Percentiles rank a stretch among this genome's conserved stretches.
Conservation (phyloP, 2,888 invertebrate genomes). For the Trypoxylon attenuatum region DNA sequence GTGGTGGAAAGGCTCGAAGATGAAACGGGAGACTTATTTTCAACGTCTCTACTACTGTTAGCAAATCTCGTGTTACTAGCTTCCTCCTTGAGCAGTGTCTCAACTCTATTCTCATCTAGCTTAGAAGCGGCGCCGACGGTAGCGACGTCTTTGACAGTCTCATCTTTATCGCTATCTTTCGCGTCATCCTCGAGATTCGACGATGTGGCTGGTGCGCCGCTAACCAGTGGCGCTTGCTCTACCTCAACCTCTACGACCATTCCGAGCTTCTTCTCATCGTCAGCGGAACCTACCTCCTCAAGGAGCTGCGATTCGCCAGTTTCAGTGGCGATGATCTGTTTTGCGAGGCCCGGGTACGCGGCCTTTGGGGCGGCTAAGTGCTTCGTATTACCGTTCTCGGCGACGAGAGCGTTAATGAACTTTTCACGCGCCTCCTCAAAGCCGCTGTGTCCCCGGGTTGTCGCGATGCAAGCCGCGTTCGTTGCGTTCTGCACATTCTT, state of each 20-base stretch:
- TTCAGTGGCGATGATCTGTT: conserved; percentile 79
- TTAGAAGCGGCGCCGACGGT: conserved; percentile 1
- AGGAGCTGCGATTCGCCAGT: conserved; percentile 66
- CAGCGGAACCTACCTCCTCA: conserved; percentile 65
- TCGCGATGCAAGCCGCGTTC: conserved; percentile 26
- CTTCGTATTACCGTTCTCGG: conserved; percentile 62
- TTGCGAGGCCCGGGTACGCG: conserved; percentile 83
- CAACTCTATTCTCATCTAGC: background rate
- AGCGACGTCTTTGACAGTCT: background rate
- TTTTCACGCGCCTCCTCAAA: conserved; percentile 64
- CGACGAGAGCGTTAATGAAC: conserved; percentile 63
- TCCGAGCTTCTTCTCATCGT: conserved; percentile 43
- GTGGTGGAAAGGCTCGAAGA: conserved; percentile 19
- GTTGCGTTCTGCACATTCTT: conserved; percentile 61
- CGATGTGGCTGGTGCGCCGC: conserved; percentile 15
- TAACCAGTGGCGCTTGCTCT: conserved; percentile 16
- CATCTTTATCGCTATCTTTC: background rate
- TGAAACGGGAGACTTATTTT: conserved; percentile 16
- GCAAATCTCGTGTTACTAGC: conserved; percentile 3
- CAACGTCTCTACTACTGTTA: conserved; percentile 8
- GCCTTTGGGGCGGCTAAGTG: conserved; percentile 66
- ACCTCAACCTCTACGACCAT: conserved; percentile 38
- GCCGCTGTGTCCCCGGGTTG: conserved; percentile 71
- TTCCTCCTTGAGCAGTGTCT: conserved; percentile 3
- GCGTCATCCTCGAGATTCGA: conserved; percentile 14